phyloP scores from a whole-genome alignment of 1,140 invertebrate genomes.

The Tigriopus japonicus region DNA sequence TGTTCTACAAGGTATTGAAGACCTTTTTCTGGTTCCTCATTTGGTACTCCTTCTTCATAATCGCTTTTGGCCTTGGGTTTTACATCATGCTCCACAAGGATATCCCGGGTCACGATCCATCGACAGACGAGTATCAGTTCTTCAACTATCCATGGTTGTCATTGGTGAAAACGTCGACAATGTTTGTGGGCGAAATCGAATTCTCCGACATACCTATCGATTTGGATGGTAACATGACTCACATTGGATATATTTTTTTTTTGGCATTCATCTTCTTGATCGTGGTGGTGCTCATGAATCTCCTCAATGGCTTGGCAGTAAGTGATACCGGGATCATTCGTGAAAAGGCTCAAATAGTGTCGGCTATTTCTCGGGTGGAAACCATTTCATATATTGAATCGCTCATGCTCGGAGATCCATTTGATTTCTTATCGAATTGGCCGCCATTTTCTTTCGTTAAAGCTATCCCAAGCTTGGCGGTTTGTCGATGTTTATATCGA shows the following conservation, averaged over 20 bases:
- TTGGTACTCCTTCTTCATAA: conserved; percentile 20
- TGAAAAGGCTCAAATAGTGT: conserved; percentile 30
- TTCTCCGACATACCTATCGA: conserved; percentile 10
- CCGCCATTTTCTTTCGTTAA: neutral
- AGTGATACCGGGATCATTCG: conserved; percentile 19
- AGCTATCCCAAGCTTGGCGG: neutral
- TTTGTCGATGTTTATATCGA: neutral
- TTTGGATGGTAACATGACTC: neutral
- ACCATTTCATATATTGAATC: conserved; percentile 49
- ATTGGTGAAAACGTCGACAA: conserved; percentile 5
- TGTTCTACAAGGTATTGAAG: conserved; percentile 20
- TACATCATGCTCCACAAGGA: conserved; percentile 21
- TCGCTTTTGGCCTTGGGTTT: conserved; percentile 22
- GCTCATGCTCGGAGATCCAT: conserved; percentile 33
- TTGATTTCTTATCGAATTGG: conserved; percentile 11
- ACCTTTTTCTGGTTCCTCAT: conserved; percentile 21
- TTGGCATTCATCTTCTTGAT: conserved; percentile 22
- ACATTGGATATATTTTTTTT: conserved; percentile 18
- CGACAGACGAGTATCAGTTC: conserved; percentile 5
- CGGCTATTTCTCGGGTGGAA: conserved; percentile 42
- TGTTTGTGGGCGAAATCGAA: conserved; percentile 14
- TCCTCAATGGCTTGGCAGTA: conserved; percentile 23
- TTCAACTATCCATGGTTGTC: conserved; percentile 12
- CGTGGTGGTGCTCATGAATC: conserved; percentile 21
- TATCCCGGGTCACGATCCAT: neutral